Evolutionary conservation across 2,888 invertebrate species (phyloP), one percentile per base, ranked within the genome.

Genomic region (Gymnoscelis rufifasciata): DNA sequence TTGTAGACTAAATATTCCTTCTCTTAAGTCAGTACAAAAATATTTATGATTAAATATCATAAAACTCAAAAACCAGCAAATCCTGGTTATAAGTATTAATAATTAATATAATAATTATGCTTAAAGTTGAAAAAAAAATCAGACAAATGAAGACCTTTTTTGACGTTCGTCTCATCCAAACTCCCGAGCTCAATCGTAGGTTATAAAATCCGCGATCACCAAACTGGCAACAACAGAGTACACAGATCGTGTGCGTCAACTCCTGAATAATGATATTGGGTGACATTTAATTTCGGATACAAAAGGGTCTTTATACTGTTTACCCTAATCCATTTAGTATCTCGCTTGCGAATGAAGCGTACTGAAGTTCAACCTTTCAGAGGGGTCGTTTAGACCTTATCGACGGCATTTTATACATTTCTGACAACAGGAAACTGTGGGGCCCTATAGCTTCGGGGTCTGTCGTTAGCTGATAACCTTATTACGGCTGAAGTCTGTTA

Each of bases 231-330:
- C 41, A 29, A 38, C 42, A 39, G 42, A 71, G 71, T 66, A 69
- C 71, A 68, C 71, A 69, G 70, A 76, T 77, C 74, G 76, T 69
- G 72, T 74, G 76, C 74, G 77, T 81, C 83, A 80, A 68, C 64
- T 61, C 59, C 76, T 84, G 82, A 86, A 81, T 87, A 87, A 87
- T 84, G 86, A 87, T 79, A 70, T 67, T 66, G 79, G 75, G 72
- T 84, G 87, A 86, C 86, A 74, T 87, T 86, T 86, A 83, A 87
- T 86, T 86, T 86, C 63, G 75, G 78, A 82, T 86, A 87, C 86
- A 87, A 87, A 86, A 83, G 83, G 72, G 79, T 82, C 77, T 82
- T 83, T 82, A 86, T 80, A 73, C 81, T 82, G 79, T 83, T 86
- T 83, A 82, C 83, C 80, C 84, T 84, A 81, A 86, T 83, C 84